phyloP scores from a whole-genome alignment of 2,888 invertebrate genomes.

The Tetragonisca angustula region DNA sequence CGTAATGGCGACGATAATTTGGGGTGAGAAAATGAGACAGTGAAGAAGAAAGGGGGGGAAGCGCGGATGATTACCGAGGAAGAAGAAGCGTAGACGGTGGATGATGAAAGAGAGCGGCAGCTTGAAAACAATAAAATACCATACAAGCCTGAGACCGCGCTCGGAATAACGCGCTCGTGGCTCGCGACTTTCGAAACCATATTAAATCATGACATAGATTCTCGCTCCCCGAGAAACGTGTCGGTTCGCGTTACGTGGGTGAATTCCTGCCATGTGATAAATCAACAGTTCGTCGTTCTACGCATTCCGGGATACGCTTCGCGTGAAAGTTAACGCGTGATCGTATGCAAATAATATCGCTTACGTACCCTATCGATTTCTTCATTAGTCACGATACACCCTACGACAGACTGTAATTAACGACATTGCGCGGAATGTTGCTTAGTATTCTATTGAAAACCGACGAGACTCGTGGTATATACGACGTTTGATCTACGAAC shows the following conservation, averaged over 20 bases:
- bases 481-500: background rate
- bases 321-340: slow-evolving; percentile 47
- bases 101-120: slow-evolving; percentile 14
- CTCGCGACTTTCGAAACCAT: slow-evolving; percentile 77
- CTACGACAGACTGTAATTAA: background rate
- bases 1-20: slow-evolving; percentile 58
- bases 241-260: slow-evolving; percentile 59
- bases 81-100: slow-evolving; percentile 1
- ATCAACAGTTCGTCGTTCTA: slow-evolving; percentile 54
- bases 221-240: slow-evolving; percentile 43
- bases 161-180: slow-evolving; percentile 55
- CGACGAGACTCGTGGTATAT: background rate
- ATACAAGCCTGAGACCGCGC: slow-evolving; percentile 48
- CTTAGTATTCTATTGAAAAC: background rate
- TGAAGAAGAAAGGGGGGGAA: slow-evolving; percentile 24
- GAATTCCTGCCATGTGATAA: slow-evolving; percentile 61
- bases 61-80: slow-evolving; percentile 44
- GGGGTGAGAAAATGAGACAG: slow-evolving; percentile 53
- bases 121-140: slow-evolving; percentile 75
- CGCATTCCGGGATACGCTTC: slow-evolving; percentile 49
- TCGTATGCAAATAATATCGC: slow-evolving; percentile 44
- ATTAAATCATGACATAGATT: slow-evolving; percentile 71
- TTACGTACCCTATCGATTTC: slow-evolving; percentile 48
- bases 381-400: slow-evolving; percentile 25
- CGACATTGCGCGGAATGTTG: background rate